Evolutionary conservation across 2,113 vertebrate species (phyloP).

Genomic region (Hippocampus zosterae): DNA sequence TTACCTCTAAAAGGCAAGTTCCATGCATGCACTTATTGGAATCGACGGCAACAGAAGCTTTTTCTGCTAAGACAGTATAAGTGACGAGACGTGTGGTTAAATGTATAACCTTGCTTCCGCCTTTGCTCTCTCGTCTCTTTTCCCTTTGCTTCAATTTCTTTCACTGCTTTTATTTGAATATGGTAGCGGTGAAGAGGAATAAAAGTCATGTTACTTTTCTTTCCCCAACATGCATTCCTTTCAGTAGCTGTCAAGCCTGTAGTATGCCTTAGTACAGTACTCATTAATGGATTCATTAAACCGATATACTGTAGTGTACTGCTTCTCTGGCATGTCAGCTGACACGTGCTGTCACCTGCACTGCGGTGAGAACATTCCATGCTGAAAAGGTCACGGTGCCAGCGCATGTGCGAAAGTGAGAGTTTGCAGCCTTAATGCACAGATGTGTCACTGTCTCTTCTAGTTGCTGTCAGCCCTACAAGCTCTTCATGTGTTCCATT

Average conservation of each 20-base stretch:
- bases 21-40: background rate
- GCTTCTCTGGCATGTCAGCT: constrained; percentile 27
- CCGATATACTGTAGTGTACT: constrained; percentile 15
- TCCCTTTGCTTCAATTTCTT: background rate
- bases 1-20: background rate
- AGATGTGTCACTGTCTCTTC: constrained; percentile 35
- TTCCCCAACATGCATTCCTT: background rate
- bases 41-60: background rate
- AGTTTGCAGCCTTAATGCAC: constrained; percentile 45
- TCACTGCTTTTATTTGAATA: background rate
- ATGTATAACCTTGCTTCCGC: background rate
- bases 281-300: constrained; percentile 42
- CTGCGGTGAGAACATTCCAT: constrained; percentile 32
- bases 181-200: background rate
- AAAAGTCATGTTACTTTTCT: constrained; percentile 10
- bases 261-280: constrained; percentile 15
- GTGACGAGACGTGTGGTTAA: background rate
- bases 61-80: background rate
- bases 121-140: background rate
- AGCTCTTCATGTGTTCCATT: background rate
- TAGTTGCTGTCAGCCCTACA: constrained; percentile 23
- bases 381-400: constrained; percentile 57
- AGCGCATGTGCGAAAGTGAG: constrained; percentile 33
- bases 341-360: constrained; percentile 38
- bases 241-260: constrained; percentile 14